Evolutionary conservation across 2,113 vertebrate species (phyloP), one percentile per base, ranked within the genome.

Genomic region (Heterocephalus glaber): DNA sequence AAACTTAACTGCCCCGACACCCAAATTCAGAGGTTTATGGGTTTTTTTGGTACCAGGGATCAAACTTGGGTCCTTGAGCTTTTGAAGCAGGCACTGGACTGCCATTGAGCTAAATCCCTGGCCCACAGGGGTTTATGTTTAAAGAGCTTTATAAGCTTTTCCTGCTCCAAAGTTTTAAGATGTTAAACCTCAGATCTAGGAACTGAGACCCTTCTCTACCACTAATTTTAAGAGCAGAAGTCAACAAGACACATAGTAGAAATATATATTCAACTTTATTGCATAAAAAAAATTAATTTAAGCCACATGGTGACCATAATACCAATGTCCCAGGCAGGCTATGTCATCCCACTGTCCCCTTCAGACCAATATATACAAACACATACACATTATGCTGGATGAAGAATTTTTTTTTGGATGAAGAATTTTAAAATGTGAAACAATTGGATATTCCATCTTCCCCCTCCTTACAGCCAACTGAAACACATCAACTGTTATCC

Each of bases 241-340:
- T 60, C 70, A 96, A 85, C 56, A 89, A 56, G 92, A 94, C 94
- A 97, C 80, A 83, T 1, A 82, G 5, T 44, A 11, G 35, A 98
- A 96, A 96, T 56, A 92, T 5, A 60, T 7, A 90, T n/a, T 70
- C 79, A 95, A 87, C 70, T 97, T 98, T 97, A 97, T 96, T 98
- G 65, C 66, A 87, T 90, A 96, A 93, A 54, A 97, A 98, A 97
- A 96, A 83, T 52, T 82, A 52, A 88, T 19, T 87, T 89, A 74
- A 93, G 95, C 97, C 97, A 98, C 97, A 96, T 8, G 19, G 97
- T 98, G 97, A 97, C 97, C 49, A 68, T 35, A 52, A 72, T 26
- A 35, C 74, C 61, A 10, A 54, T 3, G 16, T 92, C 86, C 63
- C 41, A 30, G 65, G 93, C 47, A 93, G 89, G 58, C 7, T 17